Evolutionary conservation across 2,797 vertebrate genomes (phyloP), one percentile per base, ranked within the genome.

Genomic region (Momotus momota): DNA sequence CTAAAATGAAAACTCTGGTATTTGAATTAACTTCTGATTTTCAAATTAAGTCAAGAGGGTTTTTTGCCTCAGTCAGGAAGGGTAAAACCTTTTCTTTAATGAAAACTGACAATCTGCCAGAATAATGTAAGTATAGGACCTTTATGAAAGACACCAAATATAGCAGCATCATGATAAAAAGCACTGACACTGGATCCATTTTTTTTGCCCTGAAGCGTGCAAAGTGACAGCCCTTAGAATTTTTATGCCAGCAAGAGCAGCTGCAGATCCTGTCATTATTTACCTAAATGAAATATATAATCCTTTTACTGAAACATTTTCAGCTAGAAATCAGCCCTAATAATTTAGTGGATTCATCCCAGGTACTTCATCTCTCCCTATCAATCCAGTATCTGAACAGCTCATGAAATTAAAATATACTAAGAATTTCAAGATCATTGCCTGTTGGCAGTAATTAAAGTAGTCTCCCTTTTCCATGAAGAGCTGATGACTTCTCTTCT

Each of bases 71-170:
- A 19, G 11, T 66, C 49, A 92, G 49, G 27, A 86, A 8, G 33
- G 21, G 14, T 58, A 79, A 82, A 86, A 58, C 2, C 26, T 60
- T 22, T 79, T 84, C 73, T 80, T 74, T 67, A 94, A 86, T 91
- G 55, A 35, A 95, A 94, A 22, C 43, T 93, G 94, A 70, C 79
- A 94, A 60, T 67, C 48, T 92, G 81, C 58, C 87, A 92, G 62
- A 94, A 57, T 84, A 90, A 66, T 70, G 14, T 46, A 81, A 55
- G 43, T 41, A n/a, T 41, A 40, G 51, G 48, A 67, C 43, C 18
- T 70, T 81, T 54, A 61, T 61, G 66, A 73, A 84, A 94, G 35
- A 73, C 55, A 82, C 12, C 18, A 94, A 80, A 83, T 94, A 43
- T 27, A 94, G 40, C 43, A 88, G 20, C 0, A 0, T 57, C 55